phyloP scores from a whole-genome alignment of 2,797 vertebrate genomes.

The Peromyscus eremicus region DNA sequence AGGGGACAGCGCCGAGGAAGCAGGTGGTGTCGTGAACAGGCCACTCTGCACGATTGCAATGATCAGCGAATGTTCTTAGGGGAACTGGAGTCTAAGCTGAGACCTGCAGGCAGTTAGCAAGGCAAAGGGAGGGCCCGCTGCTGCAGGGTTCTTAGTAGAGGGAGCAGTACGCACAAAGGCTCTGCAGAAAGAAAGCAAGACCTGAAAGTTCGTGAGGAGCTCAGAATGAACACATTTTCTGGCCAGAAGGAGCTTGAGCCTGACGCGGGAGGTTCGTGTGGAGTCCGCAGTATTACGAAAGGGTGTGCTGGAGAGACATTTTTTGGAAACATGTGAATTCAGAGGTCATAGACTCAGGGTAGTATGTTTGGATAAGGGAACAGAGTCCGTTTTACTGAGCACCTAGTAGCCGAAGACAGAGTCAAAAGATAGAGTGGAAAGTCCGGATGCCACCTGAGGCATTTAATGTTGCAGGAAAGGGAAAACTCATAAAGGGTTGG shows the following conservation, averaged over 20 bases:
- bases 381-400: neutral
- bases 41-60: neutral
- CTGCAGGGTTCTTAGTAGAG: slow-evolving; percentile 1
- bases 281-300: neutral
- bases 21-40: neutral
- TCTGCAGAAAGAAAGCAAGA: neutral
- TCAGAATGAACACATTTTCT: neutral
- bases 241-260: neutral
- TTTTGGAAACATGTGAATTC: neutral
- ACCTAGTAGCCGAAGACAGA: neutral
- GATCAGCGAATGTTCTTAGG: neutral
- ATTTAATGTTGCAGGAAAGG: neutral
- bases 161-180: neutral
- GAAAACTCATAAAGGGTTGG: neutral
- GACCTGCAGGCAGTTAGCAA: neutral
- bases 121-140: neutral
- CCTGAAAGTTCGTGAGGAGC: neutral
- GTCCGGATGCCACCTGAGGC: neutral
- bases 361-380: neutral
- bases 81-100: neutral
- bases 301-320: neutral
- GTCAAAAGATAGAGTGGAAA: neutral
- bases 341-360: neutral
- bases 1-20: neutral
- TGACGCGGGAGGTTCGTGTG: neutral